Percentiles rank a stretch among this genome's conserved stretches.
Evolutionary conservation across 2,113 vertebrate genomes (phyloP).

Genomic region (Triplophysa siluroides): DNA sequence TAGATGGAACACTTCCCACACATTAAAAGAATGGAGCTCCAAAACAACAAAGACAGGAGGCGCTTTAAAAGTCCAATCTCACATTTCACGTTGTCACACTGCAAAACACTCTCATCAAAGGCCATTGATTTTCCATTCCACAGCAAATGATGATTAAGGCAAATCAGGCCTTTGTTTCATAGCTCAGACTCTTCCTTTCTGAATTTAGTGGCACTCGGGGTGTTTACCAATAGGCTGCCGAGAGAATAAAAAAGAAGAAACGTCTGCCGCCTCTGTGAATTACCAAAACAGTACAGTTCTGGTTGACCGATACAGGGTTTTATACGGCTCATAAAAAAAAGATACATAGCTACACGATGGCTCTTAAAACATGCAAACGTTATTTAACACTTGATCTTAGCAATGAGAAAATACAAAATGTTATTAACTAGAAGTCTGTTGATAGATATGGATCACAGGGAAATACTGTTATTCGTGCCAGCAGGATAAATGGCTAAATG

Average conservation of each 20-base stretch:
- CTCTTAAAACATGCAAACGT: too few species aligned
- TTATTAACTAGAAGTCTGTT: too few species aligned
- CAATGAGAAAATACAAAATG: too few species aligned
- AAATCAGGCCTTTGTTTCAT: conserved; percentile 77
- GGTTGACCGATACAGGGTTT: neutral
- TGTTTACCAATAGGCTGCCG: conserved; percentile 65
- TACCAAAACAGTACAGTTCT: neutral
- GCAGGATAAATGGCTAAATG: too few species aligned
- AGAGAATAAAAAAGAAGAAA: conserved; percentile 59
- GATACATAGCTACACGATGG: neutral
- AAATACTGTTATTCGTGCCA: too few species aligned
- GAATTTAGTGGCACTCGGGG: conserved; percentile 70
- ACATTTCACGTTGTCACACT: conserved; percentile 74
- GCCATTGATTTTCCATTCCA: conserved; percentile 80
- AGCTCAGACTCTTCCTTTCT: conserved; percentile 74
- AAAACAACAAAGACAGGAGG: conserved; percentile 68
- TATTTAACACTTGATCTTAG: too few species aligned
- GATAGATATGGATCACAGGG: too few species aligned
- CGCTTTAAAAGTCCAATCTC: conserved; percentile 75
- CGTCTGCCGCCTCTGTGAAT: neutral
- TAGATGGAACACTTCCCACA: conserved; percentile 69
- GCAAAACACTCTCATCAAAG: conserved; percentile 77
- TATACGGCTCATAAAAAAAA: neutral
- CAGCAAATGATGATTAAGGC: conserved; percentile 78
- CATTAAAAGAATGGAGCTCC: conserved; percentile 68